phyloP scores from a whole-genome alignment of 2,113 vertebrate species.

The Scolopax mira region DNA sequence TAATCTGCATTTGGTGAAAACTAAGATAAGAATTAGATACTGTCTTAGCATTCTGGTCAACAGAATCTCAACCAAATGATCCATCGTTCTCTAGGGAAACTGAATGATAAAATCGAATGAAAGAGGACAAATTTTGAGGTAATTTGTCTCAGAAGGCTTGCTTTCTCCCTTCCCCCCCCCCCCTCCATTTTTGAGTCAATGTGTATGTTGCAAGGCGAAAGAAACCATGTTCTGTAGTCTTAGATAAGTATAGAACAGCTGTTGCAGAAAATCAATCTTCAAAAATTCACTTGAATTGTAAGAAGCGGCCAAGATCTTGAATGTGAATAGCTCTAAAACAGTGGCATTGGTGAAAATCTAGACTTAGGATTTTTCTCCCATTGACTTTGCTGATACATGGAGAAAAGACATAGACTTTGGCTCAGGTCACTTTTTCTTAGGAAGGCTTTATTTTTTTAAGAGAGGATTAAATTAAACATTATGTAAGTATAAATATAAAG shows the following conservation, averaged over 20 bases:
- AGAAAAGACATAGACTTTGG: background rate
- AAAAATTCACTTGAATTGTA: background rate
- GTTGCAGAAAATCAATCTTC: background rate
- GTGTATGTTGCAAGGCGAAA: background rate
- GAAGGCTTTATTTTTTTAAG: background rate
- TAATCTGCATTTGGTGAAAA: background rate
- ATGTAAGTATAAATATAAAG: background rate
- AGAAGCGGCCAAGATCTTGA: background rate
- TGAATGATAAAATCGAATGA: slow-evolving; percentile 34
- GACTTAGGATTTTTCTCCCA: background rate
- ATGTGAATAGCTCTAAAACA: background rate
- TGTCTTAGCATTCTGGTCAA: background rate
- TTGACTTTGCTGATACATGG: background rate
- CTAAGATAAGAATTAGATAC: background rate
- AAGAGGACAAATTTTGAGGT: slow-evolving; percentile 39
- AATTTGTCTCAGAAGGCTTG: slow-evolving; percentile 53
- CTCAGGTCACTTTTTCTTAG: background rate
- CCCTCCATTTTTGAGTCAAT: background rate
- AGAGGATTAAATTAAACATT: background rate
- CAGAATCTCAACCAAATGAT: background rate
- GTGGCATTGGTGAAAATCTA: background rate
- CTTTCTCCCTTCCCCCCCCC: background rate
- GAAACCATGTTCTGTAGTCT: background rate
- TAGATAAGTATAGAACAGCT: background rate
- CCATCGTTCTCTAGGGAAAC: background rate